Percentiles rank a stretch among this genome's conserved stretches.
Evolutionary conservation across 2,113 vertebrate species (phyloP).

Genomic region (Xyliphius kryptos): DNA sequence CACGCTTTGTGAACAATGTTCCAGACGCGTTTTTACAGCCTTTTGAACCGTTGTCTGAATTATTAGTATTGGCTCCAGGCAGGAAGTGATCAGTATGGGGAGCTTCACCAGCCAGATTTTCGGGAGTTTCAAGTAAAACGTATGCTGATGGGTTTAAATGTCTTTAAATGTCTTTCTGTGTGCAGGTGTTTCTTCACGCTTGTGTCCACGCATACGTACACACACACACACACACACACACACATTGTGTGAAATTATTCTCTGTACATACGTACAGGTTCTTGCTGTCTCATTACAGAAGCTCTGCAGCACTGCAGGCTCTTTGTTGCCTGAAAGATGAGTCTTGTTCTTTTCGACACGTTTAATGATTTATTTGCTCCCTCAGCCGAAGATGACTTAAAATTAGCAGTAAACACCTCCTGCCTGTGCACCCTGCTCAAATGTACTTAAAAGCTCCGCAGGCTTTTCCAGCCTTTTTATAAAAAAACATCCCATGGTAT

Average conservation of each 20-base stretch:
- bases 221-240: neutral
- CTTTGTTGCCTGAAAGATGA: slow-evolving; percentile 32
- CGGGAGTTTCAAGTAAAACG: slow-evolving; percentile 20
- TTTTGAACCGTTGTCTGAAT: slow-evolving; percentile 20
- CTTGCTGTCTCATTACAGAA: slow-evolving; percentile 18
- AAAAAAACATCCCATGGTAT: too few relatives aligned
- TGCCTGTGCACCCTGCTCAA: slow-evolving; percentile 17
- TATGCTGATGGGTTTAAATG: slow-evolving; percentile 16
- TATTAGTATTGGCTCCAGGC: slow-evolving; percentile 13
- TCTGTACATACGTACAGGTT: neutral
- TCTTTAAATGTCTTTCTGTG: slow-evolving; percentile 25
- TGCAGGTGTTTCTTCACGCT: slow-evolving; percentile 22
- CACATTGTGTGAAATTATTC: neutral
- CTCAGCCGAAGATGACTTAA: slow-evolving; percentile 36
- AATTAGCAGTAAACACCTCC: slow-evolving; percentile 43
- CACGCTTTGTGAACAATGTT: neutral
- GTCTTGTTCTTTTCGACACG: slow-evolving; percentile 48
- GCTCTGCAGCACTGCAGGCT: slow-evolving; percentile 28
- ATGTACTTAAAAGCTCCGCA: slow-evolving; percentile 27
- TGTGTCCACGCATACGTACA: slow-evolving; percentile 1
- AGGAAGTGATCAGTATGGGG: slow-evolving; percentile 12
- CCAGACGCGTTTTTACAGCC: slow-evolving; percentile 8
- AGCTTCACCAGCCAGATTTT: slow-evolving; percentile 20
- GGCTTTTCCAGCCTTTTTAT: neutral
- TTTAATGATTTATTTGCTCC: slow-evolving; percentile 56